Evolutionary conservation across 2,113 vertebrate genomes (phyloP).

Genomic region (Cyanoderma ruficeps): DNA sequence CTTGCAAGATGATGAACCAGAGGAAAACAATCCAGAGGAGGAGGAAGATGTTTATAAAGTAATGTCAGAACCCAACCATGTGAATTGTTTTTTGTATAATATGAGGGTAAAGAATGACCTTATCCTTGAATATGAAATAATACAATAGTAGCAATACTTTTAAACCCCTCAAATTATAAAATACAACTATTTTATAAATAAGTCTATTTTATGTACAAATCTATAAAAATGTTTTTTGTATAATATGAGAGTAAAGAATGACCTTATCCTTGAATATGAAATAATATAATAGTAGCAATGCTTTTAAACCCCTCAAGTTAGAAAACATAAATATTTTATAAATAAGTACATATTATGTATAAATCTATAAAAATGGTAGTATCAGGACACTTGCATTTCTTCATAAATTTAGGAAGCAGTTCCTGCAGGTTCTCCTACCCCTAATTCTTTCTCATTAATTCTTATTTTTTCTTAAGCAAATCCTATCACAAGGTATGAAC

Average conservation of each 20-base stretch:
- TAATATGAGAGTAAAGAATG: neutral
- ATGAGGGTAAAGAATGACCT: neutral
- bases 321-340: neutral
- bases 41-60: slow-evolving; percentile 99
- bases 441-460: neutral
- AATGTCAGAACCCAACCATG: slow-evolving; percentile 72
- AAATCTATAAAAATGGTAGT: neutral
- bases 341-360: neutral
- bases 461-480: neutral
- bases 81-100: slow-evolving; percentile 30
- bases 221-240: neutral
- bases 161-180: neutral
- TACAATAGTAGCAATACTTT: neutral
- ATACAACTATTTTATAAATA: neutral
- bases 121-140: neutral
- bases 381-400: neutral
- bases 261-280: neutral
- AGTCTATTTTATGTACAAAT: neutral
- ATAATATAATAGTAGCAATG: neutral
- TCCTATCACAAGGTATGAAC: neutral
- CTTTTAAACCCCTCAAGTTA: neutral
- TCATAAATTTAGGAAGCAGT: neutral
- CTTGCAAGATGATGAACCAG: slow-evolving; percentile 97
- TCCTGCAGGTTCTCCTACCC: neutral
- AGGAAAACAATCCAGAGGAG: slow-evolving; percentile 93